A percentile compares a stretch with the other conserved stretches of the same genome.
These are phyloP conservation scores for Struthio camelus DNA, from an alignment of 2,113 vertebrate genomes.

Conservation along the genomic window DNA sequence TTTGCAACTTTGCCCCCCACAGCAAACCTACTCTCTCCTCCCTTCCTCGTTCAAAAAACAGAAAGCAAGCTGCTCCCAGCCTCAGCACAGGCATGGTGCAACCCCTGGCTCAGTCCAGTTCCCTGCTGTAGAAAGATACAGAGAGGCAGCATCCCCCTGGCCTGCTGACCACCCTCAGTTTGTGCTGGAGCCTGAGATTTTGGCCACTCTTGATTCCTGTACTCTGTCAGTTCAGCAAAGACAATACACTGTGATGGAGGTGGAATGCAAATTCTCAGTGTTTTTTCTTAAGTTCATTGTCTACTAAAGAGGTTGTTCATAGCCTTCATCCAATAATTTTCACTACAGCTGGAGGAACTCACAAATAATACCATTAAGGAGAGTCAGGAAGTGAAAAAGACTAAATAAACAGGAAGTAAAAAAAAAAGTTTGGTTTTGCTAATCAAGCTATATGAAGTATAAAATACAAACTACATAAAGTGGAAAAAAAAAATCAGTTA, in stretches of 20 bases:
- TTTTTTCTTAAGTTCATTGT: not conserved
- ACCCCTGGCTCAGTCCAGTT: not conserved
- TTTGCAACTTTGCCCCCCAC: not conserved
- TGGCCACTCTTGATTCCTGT: not conserved
- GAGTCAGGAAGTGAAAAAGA: not conserved
- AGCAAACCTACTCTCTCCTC: not conserved
- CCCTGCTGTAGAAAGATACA: not conserved
- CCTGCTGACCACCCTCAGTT: not conserved
- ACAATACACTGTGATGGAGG: not conserved
- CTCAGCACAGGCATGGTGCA: not conserved
- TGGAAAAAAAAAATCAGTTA: not conserved
- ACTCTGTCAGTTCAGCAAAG: not conserved
- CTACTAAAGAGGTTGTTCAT: not conserved
- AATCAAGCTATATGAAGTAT: accelerated
- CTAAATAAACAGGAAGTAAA: not conserved
- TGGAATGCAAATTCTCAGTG: not conserved
- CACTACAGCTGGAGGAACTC: not conserved
- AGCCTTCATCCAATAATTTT: not conserved
- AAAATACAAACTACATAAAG: not conserved
- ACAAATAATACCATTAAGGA: not conserved
- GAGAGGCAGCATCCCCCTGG: not conserved
- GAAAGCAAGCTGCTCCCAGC: not conserved
- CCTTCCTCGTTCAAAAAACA: not conserved
- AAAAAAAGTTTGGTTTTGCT: not conserved
- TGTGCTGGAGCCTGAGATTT: not conserved